A percentile compares a stretch with the other conserved stretches of the same genome.
Conservation (phyloP, 2,797 vertebrate genomes). For the Darevskia mixta region DNA sequence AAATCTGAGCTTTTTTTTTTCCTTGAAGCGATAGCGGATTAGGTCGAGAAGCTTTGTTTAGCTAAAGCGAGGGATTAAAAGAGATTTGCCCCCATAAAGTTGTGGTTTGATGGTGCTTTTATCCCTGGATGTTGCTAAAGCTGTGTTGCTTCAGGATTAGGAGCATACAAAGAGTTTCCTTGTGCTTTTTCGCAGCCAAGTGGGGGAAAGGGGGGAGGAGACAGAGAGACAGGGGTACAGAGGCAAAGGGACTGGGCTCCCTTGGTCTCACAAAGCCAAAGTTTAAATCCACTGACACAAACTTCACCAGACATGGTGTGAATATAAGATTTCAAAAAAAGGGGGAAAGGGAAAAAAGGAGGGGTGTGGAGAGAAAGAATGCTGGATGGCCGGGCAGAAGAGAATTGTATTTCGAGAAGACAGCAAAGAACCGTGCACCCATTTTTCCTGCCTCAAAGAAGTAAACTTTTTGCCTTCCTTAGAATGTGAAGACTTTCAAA, state of each 20-base stretch:
- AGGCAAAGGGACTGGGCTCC: constrained; percentile 75
- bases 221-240: constrained; percentile 79
- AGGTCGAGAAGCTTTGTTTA: constrained; percentile 94
- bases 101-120: constrained; percentile 99
- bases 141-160: constrained; percentile 98
- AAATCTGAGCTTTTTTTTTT: constrained; percentile 89
- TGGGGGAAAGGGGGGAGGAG: constrained; percentile 84
- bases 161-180: constrained; percentile 97
- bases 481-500: neutral
- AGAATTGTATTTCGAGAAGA: constrained; percentile 16
- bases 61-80: constrained; percentile 99
- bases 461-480: neutral
- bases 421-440: neutral
- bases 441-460: neutral
- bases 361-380: constrained; percentile 38
- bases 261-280: constrained; percentile 77
- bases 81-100: constrained; percentile 99
- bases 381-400: constrained; percentile 7
- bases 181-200: constrained; percentile 93
- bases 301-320: constrained; percentile 75
- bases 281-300: constrained; percentile 81
- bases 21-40: constrained; percentile 85
- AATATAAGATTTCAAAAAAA: constrained; percentile 73
- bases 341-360: too few relatives aligned
- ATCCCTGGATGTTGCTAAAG: constrained; percentile 99